Percentiles rank a stretch among this genome's conserved stretches.
Conservation (phyloP, 1,140 invertebrate species). For the Fragariocoptes setiger region DNA sequence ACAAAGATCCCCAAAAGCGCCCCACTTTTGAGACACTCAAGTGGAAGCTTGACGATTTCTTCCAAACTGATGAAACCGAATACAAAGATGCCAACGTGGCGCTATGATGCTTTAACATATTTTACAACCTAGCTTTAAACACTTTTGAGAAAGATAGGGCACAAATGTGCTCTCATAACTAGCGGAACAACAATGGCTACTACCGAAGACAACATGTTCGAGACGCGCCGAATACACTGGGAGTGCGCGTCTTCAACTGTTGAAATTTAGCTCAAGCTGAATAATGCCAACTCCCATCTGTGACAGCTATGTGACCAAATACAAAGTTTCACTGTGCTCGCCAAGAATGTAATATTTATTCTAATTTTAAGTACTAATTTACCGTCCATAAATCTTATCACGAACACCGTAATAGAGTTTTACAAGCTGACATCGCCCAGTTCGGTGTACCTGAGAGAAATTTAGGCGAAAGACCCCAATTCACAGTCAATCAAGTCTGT, state of each 20-base stretch:
- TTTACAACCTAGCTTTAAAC: too few species aligned
- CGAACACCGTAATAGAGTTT: not conserved
- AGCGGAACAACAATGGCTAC: not conserved
- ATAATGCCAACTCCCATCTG: too few species aligned
- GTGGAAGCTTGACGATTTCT: not conserved
- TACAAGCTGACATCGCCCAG: not conserved
- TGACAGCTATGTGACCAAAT: too few species aligned
- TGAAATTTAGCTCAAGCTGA: too few species aligned
- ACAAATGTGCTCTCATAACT: not conserved
- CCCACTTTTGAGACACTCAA: conserved; percentile 53
- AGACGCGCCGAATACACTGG: too few species aligned
- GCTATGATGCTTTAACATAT: too few species aligned
- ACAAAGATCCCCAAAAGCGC: conserved; percentile 84
- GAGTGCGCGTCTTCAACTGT: too few species aligned
- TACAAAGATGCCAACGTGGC: too few species aligned
- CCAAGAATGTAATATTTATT: not conserved
- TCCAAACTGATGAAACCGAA: not conserved
- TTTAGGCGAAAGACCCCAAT: not conserved
- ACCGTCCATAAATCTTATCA: not conserved
- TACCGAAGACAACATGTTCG: not conserved
- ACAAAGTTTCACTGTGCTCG: too few species aligned
- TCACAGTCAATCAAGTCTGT: not conserved
- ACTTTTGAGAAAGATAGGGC: not conserved
- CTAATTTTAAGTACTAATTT: not conserved
- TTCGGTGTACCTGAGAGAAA: not conserved